These are phyloP conservation scores for Myotis findleyi DNA, from an alignment of 2,797 vertebrate genomes.

Conservation along the genomic window DNA sequence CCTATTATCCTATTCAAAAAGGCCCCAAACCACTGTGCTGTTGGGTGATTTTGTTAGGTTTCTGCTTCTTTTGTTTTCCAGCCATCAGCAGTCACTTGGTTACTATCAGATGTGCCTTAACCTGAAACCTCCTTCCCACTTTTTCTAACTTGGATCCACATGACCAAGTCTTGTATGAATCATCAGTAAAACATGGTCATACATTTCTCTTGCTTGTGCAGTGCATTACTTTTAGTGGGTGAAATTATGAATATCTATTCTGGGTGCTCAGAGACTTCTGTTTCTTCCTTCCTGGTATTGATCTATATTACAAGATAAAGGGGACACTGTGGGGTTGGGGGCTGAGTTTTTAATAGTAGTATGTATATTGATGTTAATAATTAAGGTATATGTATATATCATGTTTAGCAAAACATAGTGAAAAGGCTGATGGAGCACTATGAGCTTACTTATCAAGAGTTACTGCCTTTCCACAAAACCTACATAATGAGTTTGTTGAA, in stretches of 20 bases:
- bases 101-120: background rate
- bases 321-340: background rate
- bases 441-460: background rate
- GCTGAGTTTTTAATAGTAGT: background rate
- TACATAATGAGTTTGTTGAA: background rate
- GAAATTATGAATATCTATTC: background rate
- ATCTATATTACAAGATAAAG: background rate
- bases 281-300: slow-evolving; percentile 33
- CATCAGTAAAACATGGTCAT: slow-evolving; percentile 13
- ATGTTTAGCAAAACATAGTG: background rate
- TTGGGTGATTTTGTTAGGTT: background rate
- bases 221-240: background rate
- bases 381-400: background rate
- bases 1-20: background rate
- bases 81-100: background rate
- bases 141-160: slow-evolving; percentile 26
- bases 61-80: background rate
- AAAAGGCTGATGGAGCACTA: background rate
- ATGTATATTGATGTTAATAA: background rate
- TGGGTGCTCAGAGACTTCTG: background rate
- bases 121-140: background rate
- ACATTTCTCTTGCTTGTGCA: slow-evolving; percentile 15
- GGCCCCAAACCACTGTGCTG: background rate
- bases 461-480: slow-evolving; percentile 13
- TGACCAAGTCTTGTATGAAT: background rate